Evolutionary conservation across 1,140 invertebrate genomes (phyloP).

Genomic region (Anadara kagoshimensis): DNA sequence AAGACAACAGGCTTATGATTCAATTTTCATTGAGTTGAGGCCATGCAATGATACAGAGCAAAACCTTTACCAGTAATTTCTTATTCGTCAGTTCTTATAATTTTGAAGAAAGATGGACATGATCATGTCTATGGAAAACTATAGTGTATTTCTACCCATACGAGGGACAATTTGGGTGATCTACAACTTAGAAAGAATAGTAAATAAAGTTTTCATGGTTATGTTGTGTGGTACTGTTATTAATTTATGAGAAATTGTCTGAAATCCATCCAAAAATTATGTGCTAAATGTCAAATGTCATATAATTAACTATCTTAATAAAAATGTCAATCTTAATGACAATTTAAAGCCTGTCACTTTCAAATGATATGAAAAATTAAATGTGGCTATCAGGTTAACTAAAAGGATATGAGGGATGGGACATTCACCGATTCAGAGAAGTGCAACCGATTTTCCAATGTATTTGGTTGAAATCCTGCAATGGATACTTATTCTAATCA

Average conservation of each 20-base stretch:
- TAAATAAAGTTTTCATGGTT: neutral
- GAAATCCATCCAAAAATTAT: neutral
- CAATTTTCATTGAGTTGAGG: no score
- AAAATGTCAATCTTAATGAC: neutral
- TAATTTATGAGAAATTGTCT: conserved; percentile 4
- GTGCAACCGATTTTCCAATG: no score
- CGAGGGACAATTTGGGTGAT: no score
- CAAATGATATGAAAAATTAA: conserved; percentile 1
- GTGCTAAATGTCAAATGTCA: neutral
- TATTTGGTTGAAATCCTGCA: no score
- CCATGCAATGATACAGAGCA: no score
- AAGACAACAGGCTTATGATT: no score
- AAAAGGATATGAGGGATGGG: neutral
- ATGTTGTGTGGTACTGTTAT: neutral
- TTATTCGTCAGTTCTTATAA: no score
- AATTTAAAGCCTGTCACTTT: neutral
- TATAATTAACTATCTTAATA: neutral
- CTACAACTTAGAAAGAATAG: neutral
- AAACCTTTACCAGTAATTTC: no score
- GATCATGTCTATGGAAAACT: no score
- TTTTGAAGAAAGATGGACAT: no score
- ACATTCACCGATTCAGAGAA: neutral
- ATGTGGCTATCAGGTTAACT: neutral
- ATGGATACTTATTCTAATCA: no score
- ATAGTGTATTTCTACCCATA: no score